Base-by-base conservation (phyloP, 2,113 vertebrate genomes). In the Callocephalon fimbriatum region DNA sequence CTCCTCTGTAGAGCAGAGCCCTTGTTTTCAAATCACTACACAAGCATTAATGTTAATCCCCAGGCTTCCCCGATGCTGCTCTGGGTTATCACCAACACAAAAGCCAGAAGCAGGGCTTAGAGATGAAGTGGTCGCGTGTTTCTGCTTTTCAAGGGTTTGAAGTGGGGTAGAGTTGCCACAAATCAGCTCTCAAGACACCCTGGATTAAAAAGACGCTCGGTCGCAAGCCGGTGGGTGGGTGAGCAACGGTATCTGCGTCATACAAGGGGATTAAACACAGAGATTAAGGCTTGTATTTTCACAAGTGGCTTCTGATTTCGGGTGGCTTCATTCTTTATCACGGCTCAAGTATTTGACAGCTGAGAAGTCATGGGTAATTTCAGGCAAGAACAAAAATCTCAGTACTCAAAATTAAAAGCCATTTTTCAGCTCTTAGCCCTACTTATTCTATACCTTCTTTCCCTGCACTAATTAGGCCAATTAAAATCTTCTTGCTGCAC, bases 41-140 rank as follows among this genome's bases (percentile, higher is more conserved):
- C 66, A 0, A 47, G 76, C 93, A 72, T 86, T 83, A 89, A 20
- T 2, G 81, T 45, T 94, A 96, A 96, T 95, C 95, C 93, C 31
- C 66, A 1, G 77, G 87, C 66, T 81, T 87, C 84, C 90, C 72
- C 12, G 2, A 14, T 4, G 51, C 53, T 31, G 80, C 71, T 62
- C 80, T 1, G 67, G 71, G 72, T 93, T 86, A 95, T 67, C 91
- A 31, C 40, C 37, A 15, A 74, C 7, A 93, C 95, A 88, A 61
- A 90, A 68, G 77, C 5, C 3, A 4, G 73, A 7, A 75, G 73
- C 23, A 0, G 74, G 53, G 58, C 70, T 70, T 63, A 13, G 74
- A 10, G 62, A 31, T 54, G 90, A 16, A 95, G 93, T 6, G 80
- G 91, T 73, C 12, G 2, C 6, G 85, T 20, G 6, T 18, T 56